Base-by-base conservation (phyloP, 2,888 invertebrate genomes). In the Acronicta aceris region DNA sequence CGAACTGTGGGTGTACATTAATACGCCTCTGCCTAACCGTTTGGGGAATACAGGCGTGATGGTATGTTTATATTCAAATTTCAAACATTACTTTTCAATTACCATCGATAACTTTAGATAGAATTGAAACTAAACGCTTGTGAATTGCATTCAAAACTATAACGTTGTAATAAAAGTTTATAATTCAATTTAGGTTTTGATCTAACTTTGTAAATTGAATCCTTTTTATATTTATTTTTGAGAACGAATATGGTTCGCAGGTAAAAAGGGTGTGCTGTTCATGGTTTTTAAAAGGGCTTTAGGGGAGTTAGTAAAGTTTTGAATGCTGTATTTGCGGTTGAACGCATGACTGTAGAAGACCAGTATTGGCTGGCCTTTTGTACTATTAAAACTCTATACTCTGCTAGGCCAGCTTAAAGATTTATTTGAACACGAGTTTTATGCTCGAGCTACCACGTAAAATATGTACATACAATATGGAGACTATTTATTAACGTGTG, bases 141-240 rank as follows among this genome's bases (percentile, higher is more conserved):
- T 30, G 33, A 54, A 61, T 46, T 64, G 15, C 41, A 52, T 50
- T 59, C 27, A 47, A 56, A 71, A 67, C 67, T 59, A 71, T 40
- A 41, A 51, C 51, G 51, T 46, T 51, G 47, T 47, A 59, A 66
- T 74, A 67, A 58, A 74, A 73, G 45, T 73, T 74, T 42, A 17
- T 63, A 60, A 71, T 59, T 74, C 60, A 55, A 53, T 71, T 71
- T 60, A 16, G 55, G 58, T 48, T 58, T 55, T 43, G 49, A 73
- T 67, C 60, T 60, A 74, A 73, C 58, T 74, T 73, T 63, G 27
- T n/a, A 69, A 74, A 74, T 71, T 63, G 67, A 74, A 73, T 73
- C 57, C 51, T 59, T 63, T 56, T 15, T 50, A 62, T 63, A 16
- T 60, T 72, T 73, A 55, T 73, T 40, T 57, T 66, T 62, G 51